Evolutionary conservation across 2,113 vertebrate species (phyloP).

Genomic region (Pluvianellus socialis): DNA sequence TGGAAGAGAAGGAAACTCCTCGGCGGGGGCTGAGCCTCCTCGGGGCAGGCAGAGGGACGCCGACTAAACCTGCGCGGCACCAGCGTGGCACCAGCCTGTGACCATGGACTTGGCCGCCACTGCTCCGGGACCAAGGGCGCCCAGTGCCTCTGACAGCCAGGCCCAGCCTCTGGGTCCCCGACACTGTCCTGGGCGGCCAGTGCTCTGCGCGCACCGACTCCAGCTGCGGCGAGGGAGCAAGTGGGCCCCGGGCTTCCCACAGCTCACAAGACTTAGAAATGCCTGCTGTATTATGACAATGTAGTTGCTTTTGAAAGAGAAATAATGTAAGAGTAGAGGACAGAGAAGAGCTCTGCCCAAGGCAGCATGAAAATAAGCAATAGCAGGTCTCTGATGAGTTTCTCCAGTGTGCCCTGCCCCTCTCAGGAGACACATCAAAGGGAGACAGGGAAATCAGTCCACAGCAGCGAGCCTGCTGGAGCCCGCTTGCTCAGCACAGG

Average conservation of each 20-base stretch:
- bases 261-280: background rate
- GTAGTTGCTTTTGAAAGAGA: background rate
- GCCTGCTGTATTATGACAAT: accelerated
- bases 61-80: too few relatives aligned
- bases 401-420: slow-evolving; percentile 2
- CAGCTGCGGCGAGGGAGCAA: background rate
- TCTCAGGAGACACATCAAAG: slow-evolving; percentile 49
- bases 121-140: accelerated
- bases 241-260: background rate
- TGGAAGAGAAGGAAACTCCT: accelerated
- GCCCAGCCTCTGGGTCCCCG: too few relatives aligned
- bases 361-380: slow-evolving; percentile 8
- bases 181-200: accelerated
- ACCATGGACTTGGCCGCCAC: accelerated
- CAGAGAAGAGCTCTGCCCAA: slow-evolving; percentile 33
- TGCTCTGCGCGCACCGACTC: accelerated
- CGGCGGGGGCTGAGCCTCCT: accelerated
- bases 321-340: background rate
- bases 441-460: slow-evolving; percentile 22
- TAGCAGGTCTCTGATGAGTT: slow-evolving; percentile 3
- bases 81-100: accelerated
- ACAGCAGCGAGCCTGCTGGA: background rate
- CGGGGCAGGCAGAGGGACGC: accelerated
- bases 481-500: slow-evolving; percentile 55
- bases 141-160: accelerated